Evolutionary conservation across 2,888 invertebrate species (phyloP).

Genomic region (Stratiomys singularior): DNA sequence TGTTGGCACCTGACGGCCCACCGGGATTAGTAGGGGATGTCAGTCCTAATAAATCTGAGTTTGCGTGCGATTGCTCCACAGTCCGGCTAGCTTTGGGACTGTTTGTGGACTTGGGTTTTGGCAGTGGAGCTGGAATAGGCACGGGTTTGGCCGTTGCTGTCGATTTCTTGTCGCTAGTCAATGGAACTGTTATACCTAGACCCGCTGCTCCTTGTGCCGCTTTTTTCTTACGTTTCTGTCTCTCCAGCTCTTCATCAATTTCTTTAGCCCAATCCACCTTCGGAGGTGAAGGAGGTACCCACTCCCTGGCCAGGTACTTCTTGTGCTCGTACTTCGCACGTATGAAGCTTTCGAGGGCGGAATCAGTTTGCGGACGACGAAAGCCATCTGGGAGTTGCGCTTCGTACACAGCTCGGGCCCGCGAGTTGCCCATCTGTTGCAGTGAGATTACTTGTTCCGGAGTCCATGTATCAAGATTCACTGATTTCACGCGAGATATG

Average conservation of each 20-base stretch:
- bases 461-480: conserved; percentile 98
- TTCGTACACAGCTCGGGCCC: conserved; percentile 96
- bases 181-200: conserved; percentile 56
- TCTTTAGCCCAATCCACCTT: conserved; percentile 90
- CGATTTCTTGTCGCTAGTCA: conserved; percentile 52
- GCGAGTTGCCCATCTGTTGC: conserved; percentile 98
- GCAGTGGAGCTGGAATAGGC: conserved; percentile 62
- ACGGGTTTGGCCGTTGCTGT: conserved; percentile 51
- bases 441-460: conserved; percentile 95
- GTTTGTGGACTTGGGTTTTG: conserved; percentile 66
- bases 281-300: conserved; percentile 88
- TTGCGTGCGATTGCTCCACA: conserved; percentile 54
- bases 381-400: conserved; percentile 96
- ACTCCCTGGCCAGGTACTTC: conserved; percentile 98
- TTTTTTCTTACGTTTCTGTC: conserved; percentile 86
- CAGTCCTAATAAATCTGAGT: conserved; percentile 63
- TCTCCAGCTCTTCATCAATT: conserved; percentile 86
- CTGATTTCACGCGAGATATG: conserved; percentile 98
- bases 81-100: conserved; percentile 68
- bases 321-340: conserved; percentile 98
- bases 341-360: conserved; percentile 94
- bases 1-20: conserved; percentile 60
- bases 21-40: conserved; percentile 67
- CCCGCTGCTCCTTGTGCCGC: conserved; percentile 66
- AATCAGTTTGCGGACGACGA: conserved; percentile 93